These are phyloP conservation scores for Holacanthus passer DNA, from an alignment of 2,113 vertebrate genomes.

Conservation along the genomic window DNA sequence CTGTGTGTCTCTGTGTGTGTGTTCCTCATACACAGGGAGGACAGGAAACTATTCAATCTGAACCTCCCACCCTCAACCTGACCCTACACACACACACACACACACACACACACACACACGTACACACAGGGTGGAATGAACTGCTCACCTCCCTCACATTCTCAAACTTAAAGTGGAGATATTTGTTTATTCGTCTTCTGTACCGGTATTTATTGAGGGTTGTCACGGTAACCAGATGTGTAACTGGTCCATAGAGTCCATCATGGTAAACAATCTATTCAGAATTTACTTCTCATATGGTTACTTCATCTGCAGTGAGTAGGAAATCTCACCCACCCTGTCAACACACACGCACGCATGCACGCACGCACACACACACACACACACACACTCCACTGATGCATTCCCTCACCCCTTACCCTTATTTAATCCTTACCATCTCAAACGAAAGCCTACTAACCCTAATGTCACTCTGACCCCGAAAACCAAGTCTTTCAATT, in stretches of 20 bases:
- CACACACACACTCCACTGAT: constrained; percentile 6
- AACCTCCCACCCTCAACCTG: constrained; percentile 26
- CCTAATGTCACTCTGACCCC: too few species aligned
- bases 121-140: not conserved
- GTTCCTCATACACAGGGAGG: constrained; percentile 17
- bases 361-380: constrained; percentile 13
- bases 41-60: constrained; percentile 37
- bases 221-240: constrained; percentile 44
- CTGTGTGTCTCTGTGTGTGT: constrained; percentile 23
- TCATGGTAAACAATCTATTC: constrained; percentile 22
- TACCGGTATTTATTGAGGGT: constrained; percentile 8
- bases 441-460: too few species aligned
- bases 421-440: too few species aligned
- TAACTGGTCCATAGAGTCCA: not conserved
- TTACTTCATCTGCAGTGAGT: constrained; percentile 48
- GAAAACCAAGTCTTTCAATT: too few species aligned
- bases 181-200: not conserved
- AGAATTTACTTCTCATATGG: constrained; percentile 44
- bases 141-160: not conserved
- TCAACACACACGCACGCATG: constrained; percentile 9
- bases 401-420: too few species aligned
- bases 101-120: not conserved
- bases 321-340: constrained; percentile 22
- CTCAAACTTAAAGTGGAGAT: not conserved
- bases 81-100: constrained; percentile 19